Base-by-base conservation (phyloP, 2,888 invertebrate genomes). In the Tipula vernalis region DNA sequence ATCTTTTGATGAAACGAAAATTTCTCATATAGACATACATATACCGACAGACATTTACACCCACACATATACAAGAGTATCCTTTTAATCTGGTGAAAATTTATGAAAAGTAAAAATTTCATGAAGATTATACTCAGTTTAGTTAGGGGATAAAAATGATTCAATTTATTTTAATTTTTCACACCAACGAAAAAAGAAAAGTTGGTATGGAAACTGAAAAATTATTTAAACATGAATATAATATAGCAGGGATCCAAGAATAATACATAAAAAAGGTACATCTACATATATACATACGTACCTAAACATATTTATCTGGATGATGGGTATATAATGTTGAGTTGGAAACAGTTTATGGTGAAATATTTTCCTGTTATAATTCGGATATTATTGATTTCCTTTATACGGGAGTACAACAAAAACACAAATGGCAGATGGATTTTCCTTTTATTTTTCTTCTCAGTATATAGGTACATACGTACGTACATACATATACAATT, bases 61-160 rank as follows among this genome's bases (percentile, higher is more conserved):
- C 3, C 71, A 44, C 71, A 28, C 28, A 71, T 15, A 51, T 3
- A 71, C 18, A 71, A 57, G 15, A n/a, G 28, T 12, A 71, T 71
- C 71, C 71, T 28, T 71, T 71, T 71, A 71, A 71, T 71, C 71
- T 71, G 71, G 71, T 28, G 71, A 71, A 71, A 71, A 71, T 71
- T 71, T 71, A 71, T 71, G 71, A 71, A 71, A 71, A 71, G 71
- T 71, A 71, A 71, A 71, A 71, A 71, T 71, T 71, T 71, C 71
- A 71, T 71, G 71, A 71, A 71, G 71, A 71, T 71, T 71, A 71
- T 71, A 71, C 71, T 71, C 71, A 71, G 71, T 71, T 71, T 71
- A 71, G 71, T 71, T 71, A 71, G 71, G 71, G 71, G 71, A 71
- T 71, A 71, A 71, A 71, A 71, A 71, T 71, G 71, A 71, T 71